Evolutionary conservation across 2,797 vertebrate genomes (phyloP).

Genomic region (Avahi laniger): DNA sequence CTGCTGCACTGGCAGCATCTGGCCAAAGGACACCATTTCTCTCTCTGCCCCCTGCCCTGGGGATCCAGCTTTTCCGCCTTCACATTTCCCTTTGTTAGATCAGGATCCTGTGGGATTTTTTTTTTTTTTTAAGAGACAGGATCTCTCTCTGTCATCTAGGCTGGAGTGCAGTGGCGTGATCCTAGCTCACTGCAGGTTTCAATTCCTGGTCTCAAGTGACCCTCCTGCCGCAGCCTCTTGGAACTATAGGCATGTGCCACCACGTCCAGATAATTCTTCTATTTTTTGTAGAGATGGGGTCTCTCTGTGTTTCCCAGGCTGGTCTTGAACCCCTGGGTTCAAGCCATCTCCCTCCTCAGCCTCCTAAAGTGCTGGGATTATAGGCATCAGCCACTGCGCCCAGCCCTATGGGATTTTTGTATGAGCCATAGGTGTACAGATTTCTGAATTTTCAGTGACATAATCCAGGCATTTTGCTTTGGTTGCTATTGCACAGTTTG

Average conservation of each 20-base stretch:
- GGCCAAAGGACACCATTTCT: neutral
- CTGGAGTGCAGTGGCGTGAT: fast-evolving
- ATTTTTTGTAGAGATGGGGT: neutral
- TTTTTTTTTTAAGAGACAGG: no score
- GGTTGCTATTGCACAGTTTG: neutral
- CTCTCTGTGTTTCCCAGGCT: neutral
- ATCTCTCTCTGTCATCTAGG: neutral
- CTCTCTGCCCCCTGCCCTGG: neutral
- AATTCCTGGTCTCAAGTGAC: neutral
- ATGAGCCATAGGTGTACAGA: neutral
- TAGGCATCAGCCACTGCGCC: neutral
- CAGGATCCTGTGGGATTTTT: neutral
- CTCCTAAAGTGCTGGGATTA: neutral
- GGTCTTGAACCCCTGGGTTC: neutral
- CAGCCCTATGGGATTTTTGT: neutral
- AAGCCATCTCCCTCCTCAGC: neutral
- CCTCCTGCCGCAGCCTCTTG: neutral
- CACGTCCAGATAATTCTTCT: neutral
- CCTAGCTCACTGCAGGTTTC: neutral
- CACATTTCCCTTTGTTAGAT: neutral
- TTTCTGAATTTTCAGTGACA: neutral
- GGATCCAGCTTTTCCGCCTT: neutral
- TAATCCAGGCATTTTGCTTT: neutral
- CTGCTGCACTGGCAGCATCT: neutral
- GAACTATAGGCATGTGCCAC: neutral